Conservation (phyloP, 2,113 vertebrate species). For the Clinocottus analis region DNA sequence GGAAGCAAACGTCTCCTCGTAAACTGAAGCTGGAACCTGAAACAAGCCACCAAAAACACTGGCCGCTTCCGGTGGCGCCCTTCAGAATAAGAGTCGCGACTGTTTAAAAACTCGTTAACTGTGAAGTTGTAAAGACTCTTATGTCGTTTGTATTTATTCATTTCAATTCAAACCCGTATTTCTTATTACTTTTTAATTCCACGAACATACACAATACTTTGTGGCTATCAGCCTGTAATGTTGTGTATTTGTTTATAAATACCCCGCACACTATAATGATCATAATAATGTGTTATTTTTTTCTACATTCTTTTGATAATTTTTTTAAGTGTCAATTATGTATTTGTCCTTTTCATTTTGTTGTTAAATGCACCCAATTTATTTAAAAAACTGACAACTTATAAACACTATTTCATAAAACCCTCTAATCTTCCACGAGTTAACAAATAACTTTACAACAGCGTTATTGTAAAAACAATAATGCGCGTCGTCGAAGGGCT, state of each 20-base stretch:
- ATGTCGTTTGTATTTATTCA: neutral
- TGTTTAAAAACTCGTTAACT: neutral
- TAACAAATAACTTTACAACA: neutral
- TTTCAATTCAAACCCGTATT: too few species aligned
- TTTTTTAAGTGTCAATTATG: too few species aligned
- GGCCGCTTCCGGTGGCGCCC: neutral
- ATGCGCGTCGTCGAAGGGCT: neutral
- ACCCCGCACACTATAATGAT: too few species aligned
- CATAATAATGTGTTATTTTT: too few species aligned
- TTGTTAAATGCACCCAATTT: too few species aligned
- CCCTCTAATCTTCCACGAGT: too few species aligned
- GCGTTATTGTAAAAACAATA: neutral
- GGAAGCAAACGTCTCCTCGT: neutral
- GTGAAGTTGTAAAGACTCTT: neutral
- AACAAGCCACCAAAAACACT: neutral
- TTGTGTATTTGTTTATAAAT: neutral
- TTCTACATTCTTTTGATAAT: too few species aligned
- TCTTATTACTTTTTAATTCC: neutral
- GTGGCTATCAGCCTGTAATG: neutral
- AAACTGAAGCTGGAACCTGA: constrained; percentile 13
- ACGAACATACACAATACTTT: neutral
- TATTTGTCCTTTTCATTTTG: too few species aligned
- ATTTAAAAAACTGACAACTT: too few species aligned
- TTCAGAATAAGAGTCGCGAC: constrained; percentile 55
- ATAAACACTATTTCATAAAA: too few species aligned